Conservation (phyloP, 2,888 invertebrate species). For the Adelognathus sp. region DNA sequence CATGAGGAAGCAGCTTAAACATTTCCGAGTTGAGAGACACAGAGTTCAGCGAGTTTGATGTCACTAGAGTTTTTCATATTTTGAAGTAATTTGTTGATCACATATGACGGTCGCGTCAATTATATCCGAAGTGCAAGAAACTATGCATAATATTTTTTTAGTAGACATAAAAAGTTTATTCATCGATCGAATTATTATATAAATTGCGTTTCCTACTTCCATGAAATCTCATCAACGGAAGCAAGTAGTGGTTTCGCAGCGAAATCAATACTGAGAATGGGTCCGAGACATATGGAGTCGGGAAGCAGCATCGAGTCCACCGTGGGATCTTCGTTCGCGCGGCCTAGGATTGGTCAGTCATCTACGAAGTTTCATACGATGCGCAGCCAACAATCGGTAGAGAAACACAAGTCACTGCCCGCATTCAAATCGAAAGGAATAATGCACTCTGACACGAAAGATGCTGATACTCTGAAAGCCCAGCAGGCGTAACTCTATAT, state of each 20-base stretch:
- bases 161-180: neutral
- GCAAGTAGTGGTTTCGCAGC: neutral
- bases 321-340: neutral
- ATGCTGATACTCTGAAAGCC: neutral
- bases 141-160: neutral
- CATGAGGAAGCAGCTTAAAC: no score
- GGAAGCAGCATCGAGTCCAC: neutral
- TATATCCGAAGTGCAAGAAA: neutral
- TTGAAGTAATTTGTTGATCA: neutral
- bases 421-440: neutral
- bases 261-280: constrained; percentile 17
- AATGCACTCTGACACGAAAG: neutral
- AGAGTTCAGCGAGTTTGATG: no score
- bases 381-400: neutral
- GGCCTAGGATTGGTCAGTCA: neutral
- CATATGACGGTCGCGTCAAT: neutral
- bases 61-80: no score
- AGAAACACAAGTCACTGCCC: neutral
- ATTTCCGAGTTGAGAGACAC: no score
- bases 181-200: neutral
- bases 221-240: neutral
- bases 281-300: neutral
- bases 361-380: neutral
- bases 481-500: neutral
- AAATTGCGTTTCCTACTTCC: neutral